Base-by-base conservation (phyloP, 2,888 invertebrate species). In the Diadegma fenestrale region DNA sequence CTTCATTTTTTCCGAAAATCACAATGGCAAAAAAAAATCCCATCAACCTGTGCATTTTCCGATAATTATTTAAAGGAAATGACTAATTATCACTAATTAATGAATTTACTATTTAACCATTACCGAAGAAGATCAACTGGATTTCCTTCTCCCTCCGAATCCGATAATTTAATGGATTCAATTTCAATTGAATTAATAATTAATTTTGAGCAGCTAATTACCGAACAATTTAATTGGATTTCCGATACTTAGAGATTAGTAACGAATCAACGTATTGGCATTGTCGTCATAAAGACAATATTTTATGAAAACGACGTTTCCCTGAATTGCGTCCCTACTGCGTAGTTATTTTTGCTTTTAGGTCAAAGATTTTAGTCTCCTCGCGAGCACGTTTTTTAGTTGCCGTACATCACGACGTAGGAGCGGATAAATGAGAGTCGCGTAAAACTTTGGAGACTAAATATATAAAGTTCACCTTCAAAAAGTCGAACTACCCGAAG, bases 391-490 rank as follows among this genome's bases (percentile, higher is more conserved):
- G 58, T 58, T 26, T 37, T 10, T 37, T 10, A 10, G 64, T 64
- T 37, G 17, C 26, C 37, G 64, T n/a, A 51, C n/a, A 14, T 5
- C 6, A 33, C 33, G 58, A 54, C 41, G 7, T 17, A 14, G 5
- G 26, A 58, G 26, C 58, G 26, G 26, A 33, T 41, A 30, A 61
- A 22, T 61, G 14, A 1, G 3, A 22, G 5, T 58, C 58, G 5
- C 58, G 58, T 58, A 43, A 75, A 43, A 63, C 51, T 75, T 26
- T n/a, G 41, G 54, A 22, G 51, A 48, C 33, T 77, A 41, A 75
- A 73, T 78, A 73, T 78, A 68, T 73, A 75, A 61, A 76, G 75
- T 48, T 79, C n/a, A 75, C 73, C 79, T 61, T 73, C 82, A 63
- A 63, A 84, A 78, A 66, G 64, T 64, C 17, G 51, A 71, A 51